Evolutionary conservation across 2,797 vertebrate genomes (phyloP).

Genomic region (Mallotus villosus): DNA sequence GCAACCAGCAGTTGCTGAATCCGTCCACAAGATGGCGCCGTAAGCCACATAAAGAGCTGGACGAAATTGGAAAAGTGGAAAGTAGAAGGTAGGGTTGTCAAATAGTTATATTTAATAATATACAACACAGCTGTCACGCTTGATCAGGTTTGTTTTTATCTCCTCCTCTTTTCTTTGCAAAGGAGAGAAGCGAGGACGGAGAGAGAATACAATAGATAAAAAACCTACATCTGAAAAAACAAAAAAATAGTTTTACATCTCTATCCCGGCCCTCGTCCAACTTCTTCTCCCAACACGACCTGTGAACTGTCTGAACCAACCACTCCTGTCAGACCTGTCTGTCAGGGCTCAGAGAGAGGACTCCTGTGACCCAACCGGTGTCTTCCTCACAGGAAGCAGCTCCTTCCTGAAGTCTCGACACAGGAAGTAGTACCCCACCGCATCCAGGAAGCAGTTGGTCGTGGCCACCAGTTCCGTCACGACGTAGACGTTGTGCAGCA

Average conservation of each 20-base stretch:
- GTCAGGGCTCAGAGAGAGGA: neutral
- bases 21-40: slow-evolving; percentile 31
- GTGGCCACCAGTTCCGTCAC: slow-evolving; percentile 56
- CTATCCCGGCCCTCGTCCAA: no score
- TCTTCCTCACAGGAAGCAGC: neutral
- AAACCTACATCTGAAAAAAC: no score
- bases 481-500: neutral
- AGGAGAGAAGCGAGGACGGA: no score
- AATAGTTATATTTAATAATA: neutral
- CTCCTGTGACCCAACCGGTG: neutral
- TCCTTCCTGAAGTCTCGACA: slow-evolving; percentile 31
- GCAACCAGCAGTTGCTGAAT: slow-evolving; percentile 7
- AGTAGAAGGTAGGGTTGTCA: no score
- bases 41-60: neutral
- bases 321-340: neutral
- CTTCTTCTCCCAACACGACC: no score
- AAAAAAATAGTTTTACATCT: no score
- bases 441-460: slow-evolving; percentile 71
- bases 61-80: neutral
- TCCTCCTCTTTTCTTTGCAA: no score
- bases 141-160: no score
- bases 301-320: no score
- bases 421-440: slow-evolving; percentile 72
- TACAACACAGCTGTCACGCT: neutral
- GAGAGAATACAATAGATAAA: no score